These are phyloP conservation scores for Dicrurus megarhynchus DNA, from an alignment of 2,113 vertebrate genomes.

Conservation along the genomic window DNA sequence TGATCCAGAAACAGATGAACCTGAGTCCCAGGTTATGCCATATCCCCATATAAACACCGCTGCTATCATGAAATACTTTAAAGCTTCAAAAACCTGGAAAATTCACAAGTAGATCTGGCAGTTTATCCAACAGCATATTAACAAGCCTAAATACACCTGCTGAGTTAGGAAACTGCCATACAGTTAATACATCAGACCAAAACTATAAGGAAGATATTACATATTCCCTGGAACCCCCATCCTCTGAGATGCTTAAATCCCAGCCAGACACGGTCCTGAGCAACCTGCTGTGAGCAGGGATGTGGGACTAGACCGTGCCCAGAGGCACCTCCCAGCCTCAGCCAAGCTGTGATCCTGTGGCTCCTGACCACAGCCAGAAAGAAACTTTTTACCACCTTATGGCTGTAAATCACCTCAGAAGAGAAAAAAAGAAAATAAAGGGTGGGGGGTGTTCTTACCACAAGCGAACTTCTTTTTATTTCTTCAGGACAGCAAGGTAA, in stretches of 20 bases:
- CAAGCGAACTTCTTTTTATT: neutral
- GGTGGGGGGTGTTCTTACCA: neutral
- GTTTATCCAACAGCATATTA: neutral
- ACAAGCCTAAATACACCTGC: neutral
- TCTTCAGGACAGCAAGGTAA: neutral
- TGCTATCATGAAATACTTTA: neutral
- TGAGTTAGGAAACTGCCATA: neutral
- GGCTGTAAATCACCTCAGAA: neutral
- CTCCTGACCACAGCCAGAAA: neutral
- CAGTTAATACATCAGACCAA: neutral
- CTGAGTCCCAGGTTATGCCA: neutral
- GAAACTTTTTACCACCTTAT: neutral
- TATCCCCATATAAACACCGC: neutral
- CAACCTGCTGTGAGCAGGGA: neutral
- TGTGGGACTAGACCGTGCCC: neutral
- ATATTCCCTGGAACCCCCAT: neutral
- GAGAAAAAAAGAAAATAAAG: neutral
- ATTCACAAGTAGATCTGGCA: neutral
- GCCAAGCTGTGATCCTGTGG: neutral
- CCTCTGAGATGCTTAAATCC: neutral
- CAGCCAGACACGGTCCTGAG: accelerated
- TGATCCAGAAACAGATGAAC: neutral
- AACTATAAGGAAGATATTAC: neutral
- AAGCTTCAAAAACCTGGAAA: neutral
- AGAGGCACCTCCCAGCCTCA: neutral